Conservation (phyloP, 2,113 vertebrate genomes). For the Crotophaga sulcirostris region DNA sequence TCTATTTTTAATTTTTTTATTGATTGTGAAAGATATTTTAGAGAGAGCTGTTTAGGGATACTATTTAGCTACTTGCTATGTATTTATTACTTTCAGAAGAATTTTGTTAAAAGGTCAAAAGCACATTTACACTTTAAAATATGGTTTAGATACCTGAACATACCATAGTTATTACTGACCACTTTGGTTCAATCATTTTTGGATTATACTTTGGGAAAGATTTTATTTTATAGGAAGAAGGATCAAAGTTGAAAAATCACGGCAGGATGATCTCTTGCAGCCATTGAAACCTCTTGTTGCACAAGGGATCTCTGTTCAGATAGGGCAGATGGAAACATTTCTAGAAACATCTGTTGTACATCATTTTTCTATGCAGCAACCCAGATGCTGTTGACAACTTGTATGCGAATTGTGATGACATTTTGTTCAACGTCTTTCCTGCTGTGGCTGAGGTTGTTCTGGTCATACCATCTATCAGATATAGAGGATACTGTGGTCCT, state of each 20-base stretch:
- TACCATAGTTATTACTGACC: not conserved
- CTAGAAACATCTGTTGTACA: constrained; percentile 79
- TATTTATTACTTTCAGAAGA: not conserved
- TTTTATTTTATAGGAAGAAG: not conserved
- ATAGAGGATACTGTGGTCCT: not conserved
- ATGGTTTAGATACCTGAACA: not conserved
- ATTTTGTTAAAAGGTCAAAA: not conserved
- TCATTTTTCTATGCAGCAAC: constrained; percentile 75
- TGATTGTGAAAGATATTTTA: not conserved
- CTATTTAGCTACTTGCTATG: not conserved
- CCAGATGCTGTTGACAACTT: constrained; percentile 79
- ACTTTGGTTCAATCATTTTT: not conserved
- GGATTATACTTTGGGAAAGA: not conserved
- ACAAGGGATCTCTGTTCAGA: constrained; percentile 51
- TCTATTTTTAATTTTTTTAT: not conserved
- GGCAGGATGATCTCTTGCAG: constrained; percentile 33
- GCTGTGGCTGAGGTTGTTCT: constrained; percentile 70
- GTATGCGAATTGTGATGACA: constrained; percentile 76
- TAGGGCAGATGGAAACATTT: constrained; percentile 76
- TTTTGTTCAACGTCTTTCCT: constrained; percentile 76
- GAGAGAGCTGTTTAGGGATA: not conserved
- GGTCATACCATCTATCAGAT: constrained; percentile 67
- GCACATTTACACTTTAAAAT: not conserved
- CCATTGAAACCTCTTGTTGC: constrained; percentile 59
- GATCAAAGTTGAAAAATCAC: constrained; percentile 40